A percentile compares a stretch with the other conserved stretches of the same genome.
Evolutionary conservation across 2,888 invertebrate genomes (phyloP).

Genomic region (Conops quadrifasciatus): DNA sequence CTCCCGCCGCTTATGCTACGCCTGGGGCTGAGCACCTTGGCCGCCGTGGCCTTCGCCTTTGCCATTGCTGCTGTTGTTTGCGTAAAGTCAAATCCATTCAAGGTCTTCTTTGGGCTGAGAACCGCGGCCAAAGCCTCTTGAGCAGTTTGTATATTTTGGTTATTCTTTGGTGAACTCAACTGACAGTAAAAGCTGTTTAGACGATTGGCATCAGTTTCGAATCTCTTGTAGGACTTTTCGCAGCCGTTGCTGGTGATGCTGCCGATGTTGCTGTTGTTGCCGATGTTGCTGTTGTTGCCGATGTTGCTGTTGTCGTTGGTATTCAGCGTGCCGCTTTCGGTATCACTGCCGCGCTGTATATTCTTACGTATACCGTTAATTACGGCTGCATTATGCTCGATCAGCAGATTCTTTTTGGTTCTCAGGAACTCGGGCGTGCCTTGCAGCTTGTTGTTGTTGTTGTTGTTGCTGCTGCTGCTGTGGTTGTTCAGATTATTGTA

Average conservation of each 20-base stretch:
- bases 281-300: conserved; percentile 46
- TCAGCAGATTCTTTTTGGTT: conserved; percentile 61
- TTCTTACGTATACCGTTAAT: conserved; percentile 63
- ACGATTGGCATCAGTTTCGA: conserved; percentile 63
- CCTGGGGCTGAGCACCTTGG: conserved; percentile 22
- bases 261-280: conserved; percentile 46
- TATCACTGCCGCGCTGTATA: conserved; percentile 50
- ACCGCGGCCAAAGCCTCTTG: conserved; percentile 43
- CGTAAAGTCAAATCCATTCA: conserved; percentile 53
- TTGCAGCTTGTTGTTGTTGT: conserved; percentile 47
- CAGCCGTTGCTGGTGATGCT: conserved; percentile 25
- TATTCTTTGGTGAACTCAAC: conserved; percentile 59
- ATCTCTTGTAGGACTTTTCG: conserved; percentile 58
- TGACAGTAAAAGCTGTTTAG: conserved; percentile 62
- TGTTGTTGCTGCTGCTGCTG: conserved; percentile 42
- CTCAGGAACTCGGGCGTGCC: conserved; percentile 57
- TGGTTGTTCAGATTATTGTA: conserved; percentile 41
- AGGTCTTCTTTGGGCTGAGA: conserved; percentile 55
- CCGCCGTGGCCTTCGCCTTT: background rate
- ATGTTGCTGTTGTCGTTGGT: conserved; percentile 37
- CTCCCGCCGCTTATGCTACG: background rate
- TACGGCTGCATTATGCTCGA: conserved; percentile 61
- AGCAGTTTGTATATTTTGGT: conserved; percentile 37
- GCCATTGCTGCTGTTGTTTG: conserved; percentile 40
- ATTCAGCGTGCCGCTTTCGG: conserved; percentile 25